These are phyloP conservation scores for Hyles euphorbiae DNA, from an alignment of 1,140 invertebrate species.

Conservation along the genomic window DNA sequence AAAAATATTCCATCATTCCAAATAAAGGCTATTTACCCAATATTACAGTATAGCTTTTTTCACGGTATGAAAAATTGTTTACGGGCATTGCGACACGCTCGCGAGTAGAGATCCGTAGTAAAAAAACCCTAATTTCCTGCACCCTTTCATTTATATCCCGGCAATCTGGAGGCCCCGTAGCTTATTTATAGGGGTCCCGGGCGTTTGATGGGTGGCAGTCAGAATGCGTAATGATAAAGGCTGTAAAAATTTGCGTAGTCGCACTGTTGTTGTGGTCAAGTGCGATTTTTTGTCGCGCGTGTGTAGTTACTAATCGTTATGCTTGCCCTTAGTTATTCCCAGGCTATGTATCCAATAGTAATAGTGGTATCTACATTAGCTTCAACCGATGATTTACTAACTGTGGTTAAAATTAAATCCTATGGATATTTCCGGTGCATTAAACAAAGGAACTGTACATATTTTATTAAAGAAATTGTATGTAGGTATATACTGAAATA, in stretches of 20 bases:
- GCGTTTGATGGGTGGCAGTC: conserved; percentile 63
- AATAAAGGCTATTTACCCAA: conserved; percentile 39
- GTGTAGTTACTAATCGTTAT: not conserved
- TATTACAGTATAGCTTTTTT: conserved; percentile 35
- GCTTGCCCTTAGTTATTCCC: not conserved
- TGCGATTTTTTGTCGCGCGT: conserved; percentile 7
- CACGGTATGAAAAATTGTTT: conserved; percentile 68
- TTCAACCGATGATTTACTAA: too few species aligned
- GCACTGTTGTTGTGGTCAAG: conserved; percentile 18
- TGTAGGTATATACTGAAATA: too few species aligned
- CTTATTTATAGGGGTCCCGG: conserved; percentile 69
- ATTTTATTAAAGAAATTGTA: too few species aligned
- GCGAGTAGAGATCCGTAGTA: conserved; percentile 51
- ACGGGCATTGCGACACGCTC: conserved; percentile 43
- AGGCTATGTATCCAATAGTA: not conserved
- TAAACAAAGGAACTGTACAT: too few species aligned
- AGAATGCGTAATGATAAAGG: conserved; percentile 71
- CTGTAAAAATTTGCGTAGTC: conserved; percentile 46
- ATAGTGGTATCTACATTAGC: too few species aligned
- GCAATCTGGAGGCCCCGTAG: conserved; percentile 66
- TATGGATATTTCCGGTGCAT: too few species aligned
- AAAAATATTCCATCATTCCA: conserved; percentile 48
- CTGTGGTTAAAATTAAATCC: too few species aligned
- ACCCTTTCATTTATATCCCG: conserved; percentile 71
- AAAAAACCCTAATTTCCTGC: conserved; percentile 72